These are phyloP conservation scores for Origma solitaria DNA, from an alignment of 2,113 vertebrate genomes.

Conservation along the genomic window DNA sequence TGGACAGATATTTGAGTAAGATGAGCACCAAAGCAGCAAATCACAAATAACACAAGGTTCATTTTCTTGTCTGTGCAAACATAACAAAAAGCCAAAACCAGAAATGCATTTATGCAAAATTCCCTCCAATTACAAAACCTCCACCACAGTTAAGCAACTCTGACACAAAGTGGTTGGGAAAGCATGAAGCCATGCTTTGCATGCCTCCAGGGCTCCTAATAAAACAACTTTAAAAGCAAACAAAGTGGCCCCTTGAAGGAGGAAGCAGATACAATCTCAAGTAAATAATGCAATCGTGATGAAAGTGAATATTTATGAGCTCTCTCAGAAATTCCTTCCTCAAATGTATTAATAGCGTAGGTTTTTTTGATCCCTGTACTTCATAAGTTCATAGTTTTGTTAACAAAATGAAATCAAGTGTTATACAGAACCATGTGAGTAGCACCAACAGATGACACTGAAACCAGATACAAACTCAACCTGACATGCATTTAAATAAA, in stretches of 20 bases:
- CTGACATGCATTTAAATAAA: neutral
- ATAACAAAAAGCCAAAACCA: neutral
- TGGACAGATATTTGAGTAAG: neutral
- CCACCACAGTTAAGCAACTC: neutral
- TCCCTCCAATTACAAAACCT: neutral
- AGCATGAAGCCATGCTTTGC: neutral
- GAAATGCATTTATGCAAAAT: neutral
- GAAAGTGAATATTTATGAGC: neutral
- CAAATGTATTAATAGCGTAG: neutral
- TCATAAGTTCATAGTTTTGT: neutral
- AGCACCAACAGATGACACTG: neutral
- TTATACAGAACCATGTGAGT: neutral
- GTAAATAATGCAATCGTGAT: neutral
- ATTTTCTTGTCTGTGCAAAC: neutral
- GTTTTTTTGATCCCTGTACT: neutral
- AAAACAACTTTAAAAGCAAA: neutral
- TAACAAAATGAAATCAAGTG: neutral
- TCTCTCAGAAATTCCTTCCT: neutral
- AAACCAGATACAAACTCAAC: neutral
- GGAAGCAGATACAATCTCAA: neutral
- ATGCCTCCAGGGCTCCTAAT: neutral
- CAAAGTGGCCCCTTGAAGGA: neutral
- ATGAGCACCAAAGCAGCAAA: neutral
- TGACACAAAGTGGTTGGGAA: neutral
- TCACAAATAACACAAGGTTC: neutral